Evolutionary conservation across 2,888 invertebrate genomes (phyloP).

Genomic region (Erebia epiphron): DNA sequence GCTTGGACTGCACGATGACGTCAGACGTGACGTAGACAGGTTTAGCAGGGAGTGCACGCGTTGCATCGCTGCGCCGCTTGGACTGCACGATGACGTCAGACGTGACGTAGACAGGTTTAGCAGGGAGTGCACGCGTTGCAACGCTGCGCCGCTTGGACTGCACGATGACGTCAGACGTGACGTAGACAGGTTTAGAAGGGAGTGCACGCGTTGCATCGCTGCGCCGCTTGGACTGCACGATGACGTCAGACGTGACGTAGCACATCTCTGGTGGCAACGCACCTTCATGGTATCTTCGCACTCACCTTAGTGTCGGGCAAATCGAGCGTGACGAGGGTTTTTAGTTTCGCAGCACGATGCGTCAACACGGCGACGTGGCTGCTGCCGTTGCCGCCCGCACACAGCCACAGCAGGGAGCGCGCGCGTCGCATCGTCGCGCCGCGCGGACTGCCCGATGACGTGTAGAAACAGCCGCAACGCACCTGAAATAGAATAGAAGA

Average conservation of each 20-base stretch:
- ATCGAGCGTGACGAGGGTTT: constrained; percentile 90
- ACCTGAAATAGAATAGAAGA: constrained; percentile 82
- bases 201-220: constrained; percentile 85
- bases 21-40: too few relatives aligned
- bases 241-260: constrained; percentile 78
- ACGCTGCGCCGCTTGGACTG: constrained; percentile 64
- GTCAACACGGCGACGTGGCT: constrained; percentile 91
- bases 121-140: constrained; percentile 83
- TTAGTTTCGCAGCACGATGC: constrained; percentile 88
- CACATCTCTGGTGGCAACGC: too few relatives aligned
- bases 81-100: too few relatives aligned
- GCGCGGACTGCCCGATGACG: constrained; percentile 73
- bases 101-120: not conserved
- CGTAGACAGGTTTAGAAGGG: constrained; percentile 85
- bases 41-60: too few relatives aligned
- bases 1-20: too few relatives aligned
- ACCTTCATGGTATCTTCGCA: not conserved
- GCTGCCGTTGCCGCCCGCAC: constrained; percentile 88
- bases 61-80: too few relatives aligned
- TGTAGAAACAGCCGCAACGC: constrained; percentile 95
- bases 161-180: constrained; percentile 73
- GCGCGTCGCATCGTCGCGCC: constrained; percentile 82
- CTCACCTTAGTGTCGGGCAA: constrained; percentile 89
- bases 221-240: constrained; percentile 66
- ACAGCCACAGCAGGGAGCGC: constrained; percentile 95